These are phyloP conservation scores for Sphaerodactylus townsendi DNA, from an alignment of 2,113 vertebrate genomes.

Conservation along the genomic window DNA sequence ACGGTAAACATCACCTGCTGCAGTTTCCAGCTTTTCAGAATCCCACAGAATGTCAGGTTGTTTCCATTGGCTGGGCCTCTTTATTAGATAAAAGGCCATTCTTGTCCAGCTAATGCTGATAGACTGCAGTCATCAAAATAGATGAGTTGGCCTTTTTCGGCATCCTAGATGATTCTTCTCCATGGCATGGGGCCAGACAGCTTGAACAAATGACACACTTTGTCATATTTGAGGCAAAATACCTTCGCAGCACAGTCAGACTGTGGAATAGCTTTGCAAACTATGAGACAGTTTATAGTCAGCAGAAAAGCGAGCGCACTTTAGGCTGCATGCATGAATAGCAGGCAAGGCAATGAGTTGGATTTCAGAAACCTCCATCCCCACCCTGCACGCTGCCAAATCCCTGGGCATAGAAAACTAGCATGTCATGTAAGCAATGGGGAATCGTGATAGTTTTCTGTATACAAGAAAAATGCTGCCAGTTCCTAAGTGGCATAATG, in stretches of 20 bases:
- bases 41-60: constrained; percentile 40
- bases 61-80: constrained; percentile 44
- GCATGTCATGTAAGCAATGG: neutral
- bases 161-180: neutral
- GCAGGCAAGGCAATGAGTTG: neutral
- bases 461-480: neutral
- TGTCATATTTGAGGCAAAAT: accelerated
- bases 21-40: constrained; percentile 6
- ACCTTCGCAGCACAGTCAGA: accelerated
- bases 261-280: neutral
- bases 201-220: neutral
- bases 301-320: neutral
- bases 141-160: neutral
- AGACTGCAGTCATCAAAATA: constrained; percentile 35
- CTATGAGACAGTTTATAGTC: neutral
- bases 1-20: constrained; percentile 15
- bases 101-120: neutral
- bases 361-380: too few species aligned
- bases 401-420: neutral
- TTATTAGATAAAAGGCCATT: constrained; percentile 30
- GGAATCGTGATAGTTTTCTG: neutral
- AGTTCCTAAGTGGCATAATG: neutral
- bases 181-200: neutral
- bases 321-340: neutral
- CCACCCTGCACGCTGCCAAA: too few species aligned